Percentiles rank a stretch among this genome's conserved stretches.
These are phyloP conservation scores for Tolmerus cingulatus DNA, from an alignment of 2,888 invertebrate genomes.

Conservation along the genomic window DNA sequence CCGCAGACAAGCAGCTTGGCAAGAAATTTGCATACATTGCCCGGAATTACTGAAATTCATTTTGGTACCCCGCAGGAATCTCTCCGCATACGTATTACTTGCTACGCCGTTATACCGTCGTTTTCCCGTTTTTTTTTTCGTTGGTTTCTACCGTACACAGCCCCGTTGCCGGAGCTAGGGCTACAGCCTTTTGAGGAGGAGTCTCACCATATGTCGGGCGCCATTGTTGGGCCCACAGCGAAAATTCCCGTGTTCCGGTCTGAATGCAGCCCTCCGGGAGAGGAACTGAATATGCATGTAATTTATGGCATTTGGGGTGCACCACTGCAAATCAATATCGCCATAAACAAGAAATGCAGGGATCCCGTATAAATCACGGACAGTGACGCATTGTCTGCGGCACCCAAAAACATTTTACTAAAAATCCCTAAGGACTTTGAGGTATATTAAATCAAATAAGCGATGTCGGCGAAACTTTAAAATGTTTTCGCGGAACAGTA, in stretches of 20 bases:
- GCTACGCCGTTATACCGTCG: background rate
- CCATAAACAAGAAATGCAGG: conserved; percentile 29
- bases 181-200: background rate
- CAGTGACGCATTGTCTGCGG: conserved; percentile 31
- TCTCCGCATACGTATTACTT: background rate
- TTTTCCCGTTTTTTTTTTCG: background rate
- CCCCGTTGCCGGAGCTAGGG: background rate
- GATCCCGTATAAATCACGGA: background rate
- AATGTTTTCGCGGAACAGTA: background rate
- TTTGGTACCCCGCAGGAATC: background rate
- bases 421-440: background rate
- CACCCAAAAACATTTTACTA: background rate
- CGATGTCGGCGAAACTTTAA: background rate
- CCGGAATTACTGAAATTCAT: conserved; percentile 1
- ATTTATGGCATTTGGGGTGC: conserved; percentile 18
- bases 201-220: conserved; percentile 20
- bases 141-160: background rate
- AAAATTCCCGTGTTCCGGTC: background rate
- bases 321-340: conserved; percentile 21
- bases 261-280: background rate
- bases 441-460: background rate
- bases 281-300: background rate
- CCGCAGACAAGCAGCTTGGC: background rate
- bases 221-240: conserved; percentile 3
- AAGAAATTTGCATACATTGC: conserved; percentile 1